Evolutionary conservation across 2,797 vertebrate genomes (phyloP).

Genomic region (Hemitrygon akajei): DNA sequence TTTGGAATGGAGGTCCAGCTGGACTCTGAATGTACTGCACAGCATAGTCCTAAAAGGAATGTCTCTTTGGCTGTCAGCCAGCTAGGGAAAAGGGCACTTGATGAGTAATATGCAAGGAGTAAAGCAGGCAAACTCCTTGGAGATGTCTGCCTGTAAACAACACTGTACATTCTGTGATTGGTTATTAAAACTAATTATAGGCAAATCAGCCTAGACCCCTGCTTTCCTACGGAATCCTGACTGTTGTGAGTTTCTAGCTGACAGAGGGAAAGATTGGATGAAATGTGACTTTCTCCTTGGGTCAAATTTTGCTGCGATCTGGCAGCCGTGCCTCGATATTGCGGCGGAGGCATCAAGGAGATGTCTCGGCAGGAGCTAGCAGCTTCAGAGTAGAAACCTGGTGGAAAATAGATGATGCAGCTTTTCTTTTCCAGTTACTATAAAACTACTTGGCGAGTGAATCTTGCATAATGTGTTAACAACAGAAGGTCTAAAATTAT

Average conservation of each 20-base stretch:
- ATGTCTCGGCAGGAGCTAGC: background rate
- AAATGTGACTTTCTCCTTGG: background rate
- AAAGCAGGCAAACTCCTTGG: background rate
- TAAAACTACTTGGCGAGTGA: no score
- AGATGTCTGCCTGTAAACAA: background rate
- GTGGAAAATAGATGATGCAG: background rate
- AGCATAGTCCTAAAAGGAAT: conserved; percentile 1
- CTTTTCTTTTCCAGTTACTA: background rate
- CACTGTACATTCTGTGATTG: background rate
- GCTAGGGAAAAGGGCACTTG: conserved; percentile 62
- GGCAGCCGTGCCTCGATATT: background rate
- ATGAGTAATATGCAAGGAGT: background rate
- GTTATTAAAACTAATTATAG: background rate
- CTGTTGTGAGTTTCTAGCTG: background rate
- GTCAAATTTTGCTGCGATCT: background rate
- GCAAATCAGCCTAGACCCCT: background rate
- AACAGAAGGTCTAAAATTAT: background rate
- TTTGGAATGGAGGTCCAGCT: background rate
- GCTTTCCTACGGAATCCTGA: background rate
- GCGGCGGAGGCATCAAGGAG: background rate
- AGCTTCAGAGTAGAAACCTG: background rate
- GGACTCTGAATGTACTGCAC: background rate
- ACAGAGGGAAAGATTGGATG: no score
- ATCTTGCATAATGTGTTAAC: no score
- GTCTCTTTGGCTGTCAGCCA: conserved; percentile 54